Evolutionary conservation across 2,113 vertebrate genomes (phyloP).

Genomic region (Abramis brama): DNA sequence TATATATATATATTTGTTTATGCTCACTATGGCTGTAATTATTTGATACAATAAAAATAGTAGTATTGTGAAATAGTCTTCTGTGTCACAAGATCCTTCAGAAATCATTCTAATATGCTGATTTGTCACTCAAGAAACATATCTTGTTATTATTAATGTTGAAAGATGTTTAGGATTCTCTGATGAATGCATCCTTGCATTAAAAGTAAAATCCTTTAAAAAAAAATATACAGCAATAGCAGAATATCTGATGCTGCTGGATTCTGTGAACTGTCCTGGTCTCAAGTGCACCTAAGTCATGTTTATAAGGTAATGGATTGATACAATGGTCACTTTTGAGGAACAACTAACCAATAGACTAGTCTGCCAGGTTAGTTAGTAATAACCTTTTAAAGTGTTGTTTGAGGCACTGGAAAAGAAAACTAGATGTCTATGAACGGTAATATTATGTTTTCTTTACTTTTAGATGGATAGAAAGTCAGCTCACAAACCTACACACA

Average conservation of each 20-base stretch:
- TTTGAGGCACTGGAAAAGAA: neutral
- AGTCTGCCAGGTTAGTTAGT: neutral
- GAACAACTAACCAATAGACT: neutral
- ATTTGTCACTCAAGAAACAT: neutral
- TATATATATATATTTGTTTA: neutral
- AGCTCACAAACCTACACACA: too few species aligned
- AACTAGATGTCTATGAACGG: neutral
- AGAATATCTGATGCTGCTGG: neutral
- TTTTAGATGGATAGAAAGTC: too few species aligned
- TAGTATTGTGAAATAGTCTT: neutral
- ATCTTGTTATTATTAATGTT: too few species aligned
- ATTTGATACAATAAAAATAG: neutral
- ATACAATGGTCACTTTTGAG: neutral
- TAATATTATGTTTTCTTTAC: too few species aligned
- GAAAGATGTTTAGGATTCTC: neutral
- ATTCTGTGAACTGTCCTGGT: neutral
- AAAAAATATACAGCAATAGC: neutral
- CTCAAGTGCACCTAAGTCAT: neutral
- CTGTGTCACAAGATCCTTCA: neutral
- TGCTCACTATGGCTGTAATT: too few species aligned
- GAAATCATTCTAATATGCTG: neutral
- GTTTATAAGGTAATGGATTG: neutral
- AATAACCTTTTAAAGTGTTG: neutral
- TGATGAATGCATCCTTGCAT: neutral
- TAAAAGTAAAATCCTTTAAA: neutral